Base-by-base conservation (phyloP, 2,113 vertebrate species). In the Synchiropus splendidus region DNA sequence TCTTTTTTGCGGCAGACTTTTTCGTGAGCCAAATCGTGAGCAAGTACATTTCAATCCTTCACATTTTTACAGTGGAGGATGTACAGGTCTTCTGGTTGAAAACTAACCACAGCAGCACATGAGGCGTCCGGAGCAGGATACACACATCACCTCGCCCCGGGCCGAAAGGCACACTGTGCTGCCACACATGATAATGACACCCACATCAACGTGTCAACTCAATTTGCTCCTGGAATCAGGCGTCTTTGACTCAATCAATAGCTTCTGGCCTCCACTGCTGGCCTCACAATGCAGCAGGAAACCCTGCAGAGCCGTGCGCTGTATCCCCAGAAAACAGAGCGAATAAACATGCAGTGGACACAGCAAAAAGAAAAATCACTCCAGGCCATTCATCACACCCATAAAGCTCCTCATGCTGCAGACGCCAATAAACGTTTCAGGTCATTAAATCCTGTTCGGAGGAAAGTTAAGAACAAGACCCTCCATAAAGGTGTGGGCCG, bases 121-220 rank as follows among this genome's bases (percentile, higher is more conserved):
- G n/a, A n/a, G n/a, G n/a, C n/a, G n/a, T n/a, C n/a, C n/a, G n/a
- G n/a, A n/a, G n/a, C n/a, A n/a, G n/a, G n/a, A n/a, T 45, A 6
- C 16, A 17, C 56, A 16, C 43, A 34, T 60, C 65, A 61, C 43
- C 12, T 17, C 36, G 49, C 62, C 62, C 39, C 21, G 2, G 65
- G 62, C 59, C 57, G 58, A 42, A 32, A 51, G 51, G 55, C 39
- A 32, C 57, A 64, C 48, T 64, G 68, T 62, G 63, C 64, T 61
- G 38, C 67, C 72, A 76, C 64, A 70, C 54, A 64, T 61, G 69
- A 77, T 75, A 79, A 77, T 75, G 61, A 74, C 72, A 73, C 63
- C 73, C 65, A 54, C 58, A 55, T 74, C 67, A 74, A 73, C 54
- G 43, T 74, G 78, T 82, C 81, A 74, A 74, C 69, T 78, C 73